Conservation (phyloP, 2,113 vertebrate species). For the Campylomormyrus tamandua region DNA sequence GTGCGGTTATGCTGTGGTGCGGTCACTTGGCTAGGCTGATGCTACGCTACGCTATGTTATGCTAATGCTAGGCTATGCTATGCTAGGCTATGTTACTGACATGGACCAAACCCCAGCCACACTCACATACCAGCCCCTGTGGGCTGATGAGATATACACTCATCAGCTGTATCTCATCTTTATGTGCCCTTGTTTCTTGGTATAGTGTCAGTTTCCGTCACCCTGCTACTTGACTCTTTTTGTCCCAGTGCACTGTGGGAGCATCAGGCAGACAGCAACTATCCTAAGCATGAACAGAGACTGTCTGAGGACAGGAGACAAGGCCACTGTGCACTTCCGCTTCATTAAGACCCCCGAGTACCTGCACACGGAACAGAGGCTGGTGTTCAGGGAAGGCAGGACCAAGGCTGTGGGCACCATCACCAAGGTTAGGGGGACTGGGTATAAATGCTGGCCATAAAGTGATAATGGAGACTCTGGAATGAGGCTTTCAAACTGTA, state of each 20-base stretch:
- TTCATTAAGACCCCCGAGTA: constrained; percentile 85
- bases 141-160: background rate
- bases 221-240: background rate
- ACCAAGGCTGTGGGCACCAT: constrained; percentile 84
- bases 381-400: constrained; percentile 80
- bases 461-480: background rate
- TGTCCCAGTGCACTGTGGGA: constrained; percentile 75
- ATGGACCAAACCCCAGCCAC: background rate
- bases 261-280: constrained; percentile 79
- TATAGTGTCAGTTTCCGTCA: background rate
- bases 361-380: constrained; percentile 73
- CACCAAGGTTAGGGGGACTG: constrained; percentile 70
- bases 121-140: background rate
- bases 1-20: constrained; percentile 12
- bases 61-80: background rate
- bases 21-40: background rate
- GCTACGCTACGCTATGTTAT: background rate
- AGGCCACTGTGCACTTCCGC: constrained; percentile 78
- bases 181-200: background rate
- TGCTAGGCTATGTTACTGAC: background rate
- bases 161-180: background rate
- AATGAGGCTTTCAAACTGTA: background rate
- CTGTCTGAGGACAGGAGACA: constrained; percentile 78
- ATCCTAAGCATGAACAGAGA: constrained; percentile 81
- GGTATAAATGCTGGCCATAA: background rate